These are phyloP conservation scores for Hemibagrus wyckioides DNA, from an alignment of 2,113 vertebrate species.

Conservation along the genomic window DNA sequence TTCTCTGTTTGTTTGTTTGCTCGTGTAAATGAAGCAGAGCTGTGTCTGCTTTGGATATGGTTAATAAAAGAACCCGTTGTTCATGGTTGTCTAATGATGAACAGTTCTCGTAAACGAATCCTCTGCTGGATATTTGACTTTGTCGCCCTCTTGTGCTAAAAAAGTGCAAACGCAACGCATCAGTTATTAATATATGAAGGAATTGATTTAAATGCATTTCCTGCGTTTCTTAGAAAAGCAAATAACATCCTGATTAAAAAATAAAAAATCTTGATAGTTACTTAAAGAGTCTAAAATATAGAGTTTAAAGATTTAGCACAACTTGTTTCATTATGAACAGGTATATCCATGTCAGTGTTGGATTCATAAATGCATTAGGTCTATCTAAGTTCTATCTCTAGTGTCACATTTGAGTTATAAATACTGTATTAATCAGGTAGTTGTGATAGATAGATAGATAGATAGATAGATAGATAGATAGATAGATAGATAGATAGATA, in stretches of 20 bases:
- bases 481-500: too few species aligned
- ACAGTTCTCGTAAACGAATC: not conserved
- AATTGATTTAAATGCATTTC: not conserved
- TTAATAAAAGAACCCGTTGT: not conserved
- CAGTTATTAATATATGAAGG: not conserved
- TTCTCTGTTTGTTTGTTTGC: too few species aligned
- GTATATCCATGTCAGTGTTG: not conserved
- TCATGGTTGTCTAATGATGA: not conserved
- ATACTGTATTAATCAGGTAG: not conserved
- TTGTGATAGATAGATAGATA: too few species aligned
- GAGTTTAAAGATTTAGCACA: not conserved
- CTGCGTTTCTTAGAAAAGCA: not conserved
- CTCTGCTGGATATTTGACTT: not conserved
- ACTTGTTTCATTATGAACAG: not conserved
- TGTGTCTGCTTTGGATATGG: not conserved
- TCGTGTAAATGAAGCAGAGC: not conserved
- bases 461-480: too few species aligned
- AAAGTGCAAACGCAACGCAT: not conserved
- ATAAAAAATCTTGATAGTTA: not conserved
- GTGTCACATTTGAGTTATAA: too few species aligned
- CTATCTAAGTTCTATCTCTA: too few species aligned
- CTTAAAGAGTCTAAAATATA: not conserved
- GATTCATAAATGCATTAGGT: not conserved
- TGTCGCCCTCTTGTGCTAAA: slow-evolving; percentile 22
- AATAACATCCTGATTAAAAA: not conserved